Evolutionary conservation across 37 sponge, comb jelly and placozoan species (phyloP), one percentile per base, ranked within the genome.

Genomic region (Tethya wilhelma): DNA sequence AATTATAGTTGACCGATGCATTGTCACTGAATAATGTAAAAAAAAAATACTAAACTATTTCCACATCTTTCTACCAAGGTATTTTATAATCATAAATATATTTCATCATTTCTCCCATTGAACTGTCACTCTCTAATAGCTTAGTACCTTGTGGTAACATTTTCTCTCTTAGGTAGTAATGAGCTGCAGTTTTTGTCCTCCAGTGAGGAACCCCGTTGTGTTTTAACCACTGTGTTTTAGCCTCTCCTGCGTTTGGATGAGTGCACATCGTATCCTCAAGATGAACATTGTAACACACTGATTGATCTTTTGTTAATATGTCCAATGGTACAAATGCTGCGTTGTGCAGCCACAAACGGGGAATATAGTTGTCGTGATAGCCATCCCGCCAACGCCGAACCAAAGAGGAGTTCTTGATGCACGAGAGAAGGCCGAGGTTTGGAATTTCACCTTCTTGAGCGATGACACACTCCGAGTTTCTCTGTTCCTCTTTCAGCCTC

Each of bases 141-240:
- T 38, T 8, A 2, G 40, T 46, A 43, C 43, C 49, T 5, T 71
- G 8, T 4, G 39, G 14, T 6, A 12, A 38, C 12, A 26, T 20
- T 22, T 26, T 26, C 5, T 8, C 2, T 38, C 43, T 71, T 11
- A 43, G 3, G 53, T 19, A 40, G 22, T 71, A 43, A 5, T 71
- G 69, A 31, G 69, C 69, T 34, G 69, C 69, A 8, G 69, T 67
- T 38, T 67, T 67, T 67, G 38, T 31, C 53, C 49, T 71, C 72
- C 72, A 71, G 56, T 53, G 12, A 11, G 32, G 29, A 29, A 71
- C 72, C 45, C 72, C 72, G 36, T 71, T 71, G 45, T 29, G 44
- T n/a, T 31, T 40, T 22, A 71, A 43, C 72, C 72, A 71, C 28
- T n/a, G 26, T 3, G 36, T 12, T 71, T 71, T 71, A 5, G 30